phyloP scores from a whole-genome alignment of 2,797 vertebrate species.

The Oreochromis grahami region DNA sequence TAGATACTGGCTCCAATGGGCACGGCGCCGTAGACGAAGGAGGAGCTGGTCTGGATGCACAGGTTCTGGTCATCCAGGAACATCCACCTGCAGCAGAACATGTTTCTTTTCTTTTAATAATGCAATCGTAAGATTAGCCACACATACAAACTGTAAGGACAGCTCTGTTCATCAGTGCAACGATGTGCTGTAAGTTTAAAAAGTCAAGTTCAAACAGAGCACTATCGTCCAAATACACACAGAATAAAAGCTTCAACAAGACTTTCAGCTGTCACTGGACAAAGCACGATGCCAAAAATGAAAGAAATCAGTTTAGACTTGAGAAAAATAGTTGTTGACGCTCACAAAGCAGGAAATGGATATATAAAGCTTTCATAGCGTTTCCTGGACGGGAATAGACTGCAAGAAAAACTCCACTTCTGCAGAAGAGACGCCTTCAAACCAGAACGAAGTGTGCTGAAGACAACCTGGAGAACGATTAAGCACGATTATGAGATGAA shows the following conservation, averaged over 20 bases:
- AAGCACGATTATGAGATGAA: background rate
- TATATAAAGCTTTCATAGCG: background rate
- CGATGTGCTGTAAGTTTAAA: background rate
- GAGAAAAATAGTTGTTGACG: background rate
- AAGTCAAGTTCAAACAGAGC: background rate
- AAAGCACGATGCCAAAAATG: background rate
- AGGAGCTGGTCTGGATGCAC: conserved; percentile 93
- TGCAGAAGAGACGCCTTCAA: background rate
- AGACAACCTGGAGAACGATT: background rate
- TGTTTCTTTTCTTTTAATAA: fast-evolving
- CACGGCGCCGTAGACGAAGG: conserved; percentile 95
- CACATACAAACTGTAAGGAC: background rate
- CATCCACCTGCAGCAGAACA: conserved; percentile 83
- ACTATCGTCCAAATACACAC: fast-evolving
- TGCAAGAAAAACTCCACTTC: background rate
- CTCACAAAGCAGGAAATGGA: background rate
- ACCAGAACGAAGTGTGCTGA: background rate
- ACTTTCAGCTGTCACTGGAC: background rate
- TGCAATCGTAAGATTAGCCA: background rate
- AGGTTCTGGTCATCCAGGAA: conserved; percentile 92
- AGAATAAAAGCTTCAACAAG: background rate
- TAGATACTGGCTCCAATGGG: conserved; percentile 95
- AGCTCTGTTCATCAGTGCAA: background rate
- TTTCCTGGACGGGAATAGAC: background rate
- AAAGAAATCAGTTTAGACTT: background rate